Conservation (phyloP, 2,888 invertebrate genomes). For the Spodoptera littoralis region DNA sequence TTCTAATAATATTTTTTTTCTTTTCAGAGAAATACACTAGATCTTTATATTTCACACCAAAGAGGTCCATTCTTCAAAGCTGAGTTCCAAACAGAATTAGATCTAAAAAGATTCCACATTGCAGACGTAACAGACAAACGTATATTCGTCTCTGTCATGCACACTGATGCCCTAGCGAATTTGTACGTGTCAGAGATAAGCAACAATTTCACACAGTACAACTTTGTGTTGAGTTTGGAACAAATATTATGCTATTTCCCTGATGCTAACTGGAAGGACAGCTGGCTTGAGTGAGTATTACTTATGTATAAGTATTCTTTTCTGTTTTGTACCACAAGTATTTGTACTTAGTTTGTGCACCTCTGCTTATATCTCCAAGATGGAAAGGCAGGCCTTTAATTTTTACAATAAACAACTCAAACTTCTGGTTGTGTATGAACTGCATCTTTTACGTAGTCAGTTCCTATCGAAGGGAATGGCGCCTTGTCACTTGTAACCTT, state of each 20-base stretch:
- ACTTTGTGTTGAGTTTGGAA: constrained; percentile 94
- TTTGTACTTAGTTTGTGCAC: no score
- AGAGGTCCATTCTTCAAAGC: constrained; percentile 92
- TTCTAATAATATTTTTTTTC: constrained; percentile 7
- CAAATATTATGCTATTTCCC: constrained; percentile 95
- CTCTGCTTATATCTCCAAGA: no score
- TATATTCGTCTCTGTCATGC: constrained; percentile 94
- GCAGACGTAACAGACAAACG: constrained; percentile 95
- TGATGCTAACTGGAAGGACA: constrained; percentile 93
- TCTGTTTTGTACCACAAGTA: no score
- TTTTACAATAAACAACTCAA: background rate
- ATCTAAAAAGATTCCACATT: constrained; percentile 92
- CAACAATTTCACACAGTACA: constrained; percentile 90
- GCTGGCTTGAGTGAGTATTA: constrained; percentile 93
- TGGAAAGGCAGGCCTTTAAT: background rate
- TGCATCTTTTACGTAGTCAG: background rate
- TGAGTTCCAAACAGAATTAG: constrained; percentile 92
- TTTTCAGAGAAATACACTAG: constrained; percentile 85
- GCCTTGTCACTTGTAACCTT: constrained; percentile 22
- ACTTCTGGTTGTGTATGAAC: no score
- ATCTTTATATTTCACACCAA: constrained; percentile 94
- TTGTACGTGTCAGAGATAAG: constrained; percentile 94
- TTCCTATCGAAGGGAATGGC: constrained; percentile 12
- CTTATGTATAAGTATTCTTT: background rate
- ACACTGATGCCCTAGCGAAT: constrained; percentile 92